Evolutionary conservation across 2,888 invertebrate genomes (phyloP), one percentile per base, ranked within the genome.

Genomic region (Sthenelais limicola): DNA sequence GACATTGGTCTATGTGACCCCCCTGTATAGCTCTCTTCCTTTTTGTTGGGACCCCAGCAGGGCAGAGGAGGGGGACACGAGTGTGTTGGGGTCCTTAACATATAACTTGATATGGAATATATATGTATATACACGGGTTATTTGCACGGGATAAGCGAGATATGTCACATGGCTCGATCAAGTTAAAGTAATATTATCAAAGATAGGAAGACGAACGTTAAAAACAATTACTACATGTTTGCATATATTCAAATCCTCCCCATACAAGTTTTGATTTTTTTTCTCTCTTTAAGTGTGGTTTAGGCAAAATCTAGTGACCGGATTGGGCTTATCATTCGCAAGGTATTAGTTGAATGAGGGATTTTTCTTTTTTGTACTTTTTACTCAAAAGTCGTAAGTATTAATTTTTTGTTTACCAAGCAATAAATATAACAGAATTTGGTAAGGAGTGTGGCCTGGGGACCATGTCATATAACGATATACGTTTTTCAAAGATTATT

Each of bases 101-200:
- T 52, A 35, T 70, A 62, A 38, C 24, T 47, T 71, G 71, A 71
- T 71, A 58, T 71, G 71, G 58, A 58, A 71, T 71, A 62, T 69
- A 69, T 69, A 69, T 51, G 24, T 56, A 56, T 56, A 56, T 38
- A 62, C 38, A 38, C 35, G 62, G n/a, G 54, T 52, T 70, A 70
- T 70, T 70, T 70, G 70, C 70, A 70, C 70, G 47, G 70, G 70
- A 54, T 67, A 51, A 54, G 70, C 70, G 54, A 70, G 70, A 70
- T 70, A 62, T 71, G 71, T 71, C 48, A 71, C 49, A 71, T 51
- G 54, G 71, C 71, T 70, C 30, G 71, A 71, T 58, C 71, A 71
- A 71, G 71, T 70, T 54, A 70, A 70, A 70, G 71, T 71, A 62
- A 71, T 71, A 71, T 71, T 71, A 71, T 71, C 71, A 58, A 71